phyloP scores from a whole-genome alignment of 2,113 vertebrate genomes.

The Salvelinus alpinus region DNA sequence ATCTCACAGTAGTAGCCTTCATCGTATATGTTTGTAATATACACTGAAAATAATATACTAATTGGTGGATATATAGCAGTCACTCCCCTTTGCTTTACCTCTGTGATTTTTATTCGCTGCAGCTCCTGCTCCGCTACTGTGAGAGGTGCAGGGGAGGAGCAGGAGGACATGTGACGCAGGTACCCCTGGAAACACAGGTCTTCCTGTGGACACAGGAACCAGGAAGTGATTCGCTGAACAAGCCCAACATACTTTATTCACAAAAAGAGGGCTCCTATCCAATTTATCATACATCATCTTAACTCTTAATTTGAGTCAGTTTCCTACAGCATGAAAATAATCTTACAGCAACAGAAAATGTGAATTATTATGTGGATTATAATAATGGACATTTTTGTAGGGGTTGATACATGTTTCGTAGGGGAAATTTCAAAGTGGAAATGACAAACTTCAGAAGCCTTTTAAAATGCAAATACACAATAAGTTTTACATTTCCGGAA shows the following conservation, averaged over 20 bases:
- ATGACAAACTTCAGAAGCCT: no score
- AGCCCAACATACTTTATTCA: neutral
- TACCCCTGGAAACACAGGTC: conserved; percentile 92
- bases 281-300: no score
- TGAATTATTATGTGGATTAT: no score
- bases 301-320: neutral
- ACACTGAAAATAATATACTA: conserved; percentile 58
- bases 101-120: conserved; percentile 91
- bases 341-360: no score
- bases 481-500: no score
- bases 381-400: no score
- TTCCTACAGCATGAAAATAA: no score
- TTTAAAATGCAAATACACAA: no score
- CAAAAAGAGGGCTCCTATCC: neutral
- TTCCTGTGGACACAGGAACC: conserved; percentile 73
- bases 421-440: no score
- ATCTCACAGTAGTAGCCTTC: neutral
- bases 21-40: conserved; percentile 28
- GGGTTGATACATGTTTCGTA: no score
- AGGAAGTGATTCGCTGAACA: neutral
- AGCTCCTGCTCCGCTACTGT: conserved; percentile 91
- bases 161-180: conserved; percentile 87
- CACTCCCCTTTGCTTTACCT: conserved; percentile 71
- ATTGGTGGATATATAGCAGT: neutral
- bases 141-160: conserved; percentile 80